phyloP scores from a whole-genome alignment of 2,797 vertebrate species.

The Pseudomugil tenellus region DNA sequence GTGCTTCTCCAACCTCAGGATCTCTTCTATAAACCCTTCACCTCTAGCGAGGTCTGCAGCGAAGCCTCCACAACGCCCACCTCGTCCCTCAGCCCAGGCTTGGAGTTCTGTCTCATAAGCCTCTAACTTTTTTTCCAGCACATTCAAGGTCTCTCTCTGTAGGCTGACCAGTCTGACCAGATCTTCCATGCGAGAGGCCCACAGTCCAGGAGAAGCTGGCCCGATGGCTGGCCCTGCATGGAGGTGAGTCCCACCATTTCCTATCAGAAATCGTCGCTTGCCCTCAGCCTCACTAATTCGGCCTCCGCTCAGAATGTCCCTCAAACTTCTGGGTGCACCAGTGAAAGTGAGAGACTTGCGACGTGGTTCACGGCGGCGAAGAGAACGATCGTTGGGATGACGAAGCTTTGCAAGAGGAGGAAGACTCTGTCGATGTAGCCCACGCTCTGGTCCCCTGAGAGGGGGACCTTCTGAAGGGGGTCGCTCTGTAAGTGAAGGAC shows the following conservation, averaged over 20 bases:
- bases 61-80: constrained; percentile 55
- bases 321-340: constrained; percentile 90
- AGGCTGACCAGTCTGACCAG: constrained; percentile 89
- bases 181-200: constrained; percentile 86
- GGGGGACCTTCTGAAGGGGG: constrained; percentile 91
- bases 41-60: constrained; percentile 57
- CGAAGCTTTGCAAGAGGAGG: constrained; percentile 94
- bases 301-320: constrained; percentile 90
- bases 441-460: constrained; percentile 89
- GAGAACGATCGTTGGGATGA: constrained; percentile 87
- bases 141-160: constrained; percentile 90
- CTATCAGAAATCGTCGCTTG: constrained; percentile 87
- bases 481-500: constrained; percentile 92
- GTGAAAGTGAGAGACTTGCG: constrained; percentile 97
- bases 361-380: constrained; percentile 92
- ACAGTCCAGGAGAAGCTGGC: constrained; percentile 72
- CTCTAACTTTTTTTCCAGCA: constrained; percentile 89
- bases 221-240: constrained; percentile 54
- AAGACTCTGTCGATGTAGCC: constrained; percentile 93
- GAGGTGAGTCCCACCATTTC: constrained; percentile 73
- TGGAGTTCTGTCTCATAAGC: constrained; percentile 88
- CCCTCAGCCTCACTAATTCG: constrained; percentile 83
- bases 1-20: constrained; percentile 90
- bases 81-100: constrained; percentile 85
- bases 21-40: constrained; percentile 87